phyloP scores from a whole-genome alignment of 2,797 vertebrate genomes.

The Octomys mimax region DNA sequence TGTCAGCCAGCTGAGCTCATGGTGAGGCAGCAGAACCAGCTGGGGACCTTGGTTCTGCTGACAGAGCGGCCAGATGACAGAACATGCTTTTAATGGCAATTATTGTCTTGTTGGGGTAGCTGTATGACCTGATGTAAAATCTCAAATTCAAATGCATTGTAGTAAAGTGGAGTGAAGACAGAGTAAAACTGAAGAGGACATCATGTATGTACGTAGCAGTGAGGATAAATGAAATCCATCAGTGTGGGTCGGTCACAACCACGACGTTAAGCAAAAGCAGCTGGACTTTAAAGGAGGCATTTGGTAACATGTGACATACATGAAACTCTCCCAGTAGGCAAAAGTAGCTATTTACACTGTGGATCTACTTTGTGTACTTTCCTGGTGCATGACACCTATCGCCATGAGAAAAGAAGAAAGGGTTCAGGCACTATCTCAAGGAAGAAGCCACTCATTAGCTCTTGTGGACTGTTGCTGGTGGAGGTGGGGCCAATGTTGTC shows the following conservation, averaged over 20 bases:
- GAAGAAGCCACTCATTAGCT: not conserved
- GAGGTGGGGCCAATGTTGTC: not conserved
- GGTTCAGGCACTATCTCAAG: not conserved
- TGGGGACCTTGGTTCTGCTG: not conserved
- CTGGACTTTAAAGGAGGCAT: not conserved
- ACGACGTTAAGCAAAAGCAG: not conserved
- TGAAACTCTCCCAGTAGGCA: not conserved
- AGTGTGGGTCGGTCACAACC: not conserved
- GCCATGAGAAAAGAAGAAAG: not conserved
- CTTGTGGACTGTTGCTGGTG: not conserved
- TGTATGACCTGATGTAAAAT: conserved; percentile 32
- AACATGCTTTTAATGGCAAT: not conserved
- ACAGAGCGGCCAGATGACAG: not conserved
- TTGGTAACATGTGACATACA: not conserved
- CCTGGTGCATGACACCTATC: not conserved
- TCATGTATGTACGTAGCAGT: not conserved
- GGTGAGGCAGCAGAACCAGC: not conserved
- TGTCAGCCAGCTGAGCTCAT: not conserved
- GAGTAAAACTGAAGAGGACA: not conserved
- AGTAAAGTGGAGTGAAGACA: conserved; percentile 3
- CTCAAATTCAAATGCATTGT: not conserved
- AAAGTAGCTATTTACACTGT: not conserved
- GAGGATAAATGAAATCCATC: not conserved
- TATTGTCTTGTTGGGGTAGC: not conserved
- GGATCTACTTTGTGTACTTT: not conserved